Evolutionary conservation across 2,888 invertebrate species (phyloP), one percentile per base, ranked within the genome.

Genomic region (Archips xylosteana): DNA sequence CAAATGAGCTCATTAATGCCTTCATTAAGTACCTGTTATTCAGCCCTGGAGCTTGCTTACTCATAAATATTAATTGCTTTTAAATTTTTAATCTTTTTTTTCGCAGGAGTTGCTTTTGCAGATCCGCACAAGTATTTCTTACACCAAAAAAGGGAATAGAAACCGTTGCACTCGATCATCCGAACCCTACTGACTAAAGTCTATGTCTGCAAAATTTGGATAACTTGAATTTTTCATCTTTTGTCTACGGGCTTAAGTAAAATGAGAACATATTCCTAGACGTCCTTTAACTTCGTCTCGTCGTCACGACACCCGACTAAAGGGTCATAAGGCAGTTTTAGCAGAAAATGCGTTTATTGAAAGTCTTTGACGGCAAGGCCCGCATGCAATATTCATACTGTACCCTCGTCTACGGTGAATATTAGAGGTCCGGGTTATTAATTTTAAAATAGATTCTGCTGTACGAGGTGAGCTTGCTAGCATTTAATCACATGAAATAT

Each of bases 1-100:
- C 32, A 57, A 57, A 57, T 12, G 57, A 63, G 47, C 63, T 47
- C 63, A 63, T 63, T 47, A 63, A 63, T 63, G 47, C 47, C 63
- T 63, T 47, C 32, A 63, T 63, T 63, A 63, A 47, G 32, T 63
- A 45, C 60, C 36, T 60, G 60, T 34, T 60, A 36, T n/a, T 60
- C 60, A 34, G 23, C 63, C 47, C 13, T n/a, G 12, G 57, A 57
- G 57, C 57, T 32, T 4, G 57, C 32, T 57, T 34, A 23, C 13
- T 34, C 47, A 47, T 63, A 47, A 63, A 63, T 63, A 63, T 63
- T 63, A 13, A 63, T 63, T 47, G 47, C 47, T 63, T 45, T 45
- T 47, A 47, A 63, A 63, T 32, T 47, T 47, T 63, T 63, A 32
- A 63, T 23, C 47, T 32, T 63, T 34, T 63, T 2, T 36, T 47